Conservation (phyloP, 2,888 invertebrate genomes). For the Autographa pulchrina region DNA sequence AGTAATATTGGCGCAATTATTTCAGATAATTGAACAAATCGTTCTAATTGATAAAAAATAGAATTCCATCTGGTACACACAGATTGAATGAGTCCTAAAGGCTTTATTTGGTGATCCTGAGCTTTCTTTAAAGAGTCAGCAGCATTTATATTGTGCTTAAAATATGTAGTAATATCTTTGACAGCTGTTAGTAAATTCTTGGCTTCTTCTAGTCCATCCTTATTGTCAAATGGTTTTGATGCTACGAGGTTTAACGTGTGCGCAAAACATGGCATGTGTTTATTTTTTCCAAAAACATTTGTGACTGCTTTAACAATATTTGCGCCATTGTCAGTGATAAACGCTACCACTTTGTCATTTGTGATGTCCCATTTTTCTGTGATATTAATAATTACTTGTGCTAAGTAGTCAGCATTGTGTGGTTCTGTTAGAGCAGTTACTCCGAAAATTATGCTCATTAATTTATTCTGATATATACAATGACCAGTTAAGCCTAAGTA, state of each 20-base stretch:
- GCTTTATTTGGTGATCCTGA: too few species aligned
- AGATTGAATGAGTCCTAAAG: conserved; percentile 16
- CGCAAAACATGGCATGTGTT: conserved; percentile 56
- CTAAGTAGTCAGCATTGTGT: conserved; percentile 51
- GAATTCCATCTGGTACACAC: conserved; percentile 61
- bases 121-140: conserved; percentile 35
- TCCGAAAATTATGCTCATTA: conserved; percentile 49
- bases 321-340: conserved; percentile 42
- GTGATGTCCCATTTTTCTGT: conserved; percentile 51
- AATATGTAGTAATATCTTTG: conserved; percentile 57
- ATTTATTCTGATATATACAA: conserved; percentile 45
- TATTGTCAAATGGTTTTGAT: conserved; percentile 55
- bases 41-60: conserved; percentile 56
- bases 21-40: conserved; percentile 57
- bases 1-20: conserved; percentile 60
- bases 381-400: conserved; percentile 46
- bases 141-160: conserved; percentile 58
- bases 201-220: conserved; percentile 53
- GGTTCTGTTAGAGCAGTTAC: conserved; percentile 49
- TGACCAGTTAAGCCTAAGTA: conserved; percentile 56
- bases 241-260: conserved; percentile 57
- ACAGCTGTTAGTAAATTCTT: conserved; percentile 52
- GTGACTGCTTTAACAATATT: conserved; percentile 52
- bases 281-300: conserved; percentile 57
- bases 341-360: conserved; percentile 47